Evolutionary conservation across 2,797 vertebrate genomes (phyloP).

Genomic region (Rhinatrema bivittatum): DNA sequence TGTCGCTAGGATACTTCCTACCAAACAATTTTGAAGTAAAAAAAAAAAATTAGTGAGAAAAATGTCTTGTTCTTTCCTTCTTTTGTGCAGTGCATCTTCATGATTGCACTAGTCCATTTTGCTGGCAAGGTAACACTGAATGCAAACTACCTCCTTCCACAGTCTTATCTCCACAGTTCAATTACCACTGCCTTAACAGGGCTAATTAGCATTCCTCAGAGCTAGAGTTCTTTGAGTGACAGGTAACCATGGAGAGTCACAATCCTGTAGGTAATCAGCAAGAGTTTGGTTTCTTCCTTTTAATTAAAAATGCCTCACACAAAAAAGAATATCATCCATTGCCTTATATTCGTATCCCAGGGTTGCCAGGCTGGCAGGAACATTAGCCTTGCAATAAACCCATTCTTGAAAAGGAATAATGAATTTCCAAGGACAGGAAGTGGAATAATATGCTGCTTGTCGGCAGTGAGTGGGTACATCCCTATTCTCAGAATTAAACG

Average conservation of each 20-base stretch:
- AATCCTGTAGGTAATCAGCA: conserved; percentile 48
- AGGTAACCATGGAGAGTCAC: conserved; percentile 64
- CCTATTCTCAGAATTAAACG: no score
- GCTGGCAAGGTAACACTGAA: conserved; percentile 33
- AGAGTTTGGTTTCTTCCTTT: conserved; percentile 46
- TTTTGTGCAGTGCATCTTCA: conserved; percentile 25
- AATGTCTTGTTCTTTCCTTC: conserved; percentile 4
- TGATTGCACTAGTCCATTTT: conserved; percentile 27
- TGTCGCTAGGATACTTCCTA: conserved; percentile 37
- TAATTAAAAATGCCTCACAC: conserved; percentile 58
- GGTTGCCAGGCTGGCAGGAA: conserved; percentile 34
- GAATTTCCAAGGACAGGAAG: neutral
- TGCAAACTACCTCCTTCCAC: conserved; percentile 26
- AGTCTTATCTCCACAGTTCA: conserved; percentile 45
- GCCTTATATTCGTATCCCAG: conserved; percentile 34
- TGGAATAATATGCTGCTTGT: conserved; percentile 30
- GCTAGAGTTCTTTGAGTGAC: conserved; percentile 53
- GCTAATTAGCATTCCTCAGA: conserved; percentile 63
- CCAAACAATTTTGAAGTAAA: conserved; percentile 35
- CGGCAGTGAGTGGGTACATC: conserved; percentile 24
- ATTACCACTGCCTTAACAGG: conserved; percentile 40
- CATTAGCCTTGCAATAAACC: conserved; percentile 27
- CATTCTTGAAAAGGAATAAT: conserved; percentile 37
- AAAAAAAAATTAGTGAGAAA: conserved; percentile 33
- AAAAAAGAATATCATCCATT: conserved; percentile 39